These are phyloP conservation scores for Seriola rivoliana DNA, from an alignment of 2,113 vertebrate species.

Conservation along the genomic window DNA sequence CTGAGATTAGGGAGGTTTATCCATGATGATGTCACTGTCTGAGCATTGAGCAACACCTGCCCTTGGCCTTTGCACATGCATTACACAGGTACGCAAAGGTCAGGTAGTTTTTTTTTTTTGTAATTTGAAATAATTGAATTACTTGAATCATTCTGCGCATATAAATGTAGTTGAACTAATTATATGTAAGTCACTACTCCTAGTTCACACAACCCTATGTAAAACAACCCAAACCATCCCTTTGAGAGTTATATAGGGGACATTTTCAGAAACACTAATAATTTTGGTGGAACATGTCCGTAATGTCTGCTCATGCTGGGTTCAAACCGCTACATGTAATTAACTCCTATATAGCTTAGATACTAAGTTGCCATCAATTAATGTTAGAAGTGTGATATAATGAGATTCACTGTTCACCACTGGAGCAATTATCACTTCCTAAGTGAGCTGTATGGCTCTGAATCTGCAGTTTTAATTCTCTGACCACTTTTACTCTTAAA, in stretches of 20 bases:
- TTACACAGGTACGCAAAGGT: too few species aligned
- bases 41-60: too few species aligned
- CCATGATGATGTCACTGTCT: too few species aligned
- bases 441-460: constrained; percentile 40
- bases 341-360: constrained; percentile 11
- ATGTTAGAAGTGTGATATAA: constrained; percentile 33
- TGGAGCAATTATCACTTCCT: constrained; percentile 57
- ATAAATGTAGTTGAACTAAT: too few species aligned
- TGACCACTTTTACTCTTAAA: constrained; percentile 36
- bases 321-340: constrained; percentile 17
- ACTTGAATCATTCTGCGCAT: too few species aligned
- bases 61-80: too few species aligned
- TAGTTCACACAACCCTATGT: too few species aligned
- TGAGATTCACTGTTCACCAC: constrained; percentile 33
- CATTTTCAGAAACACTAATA: constrained; percentile 25
- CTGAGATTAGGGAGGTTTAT: too few species aligned
- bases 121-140: too few species aligned
- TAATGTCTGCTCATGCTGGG: constrained; percentile 8
- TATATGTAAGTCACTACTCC: too few species aligned
- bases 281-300: constrained; percentile 2
- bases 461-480: constrained; percentile 53
- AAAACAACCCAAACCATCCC: too few species aligned
- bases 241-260: neutral
- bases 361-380: constrained; percentile 49
- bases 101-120: too few species aligned